Evolutionary conservation across 2,113 vertebrate species (phyloP), one percentile per base, ranked within the genome.

Genomic region (Jacana jacana): DNA sequence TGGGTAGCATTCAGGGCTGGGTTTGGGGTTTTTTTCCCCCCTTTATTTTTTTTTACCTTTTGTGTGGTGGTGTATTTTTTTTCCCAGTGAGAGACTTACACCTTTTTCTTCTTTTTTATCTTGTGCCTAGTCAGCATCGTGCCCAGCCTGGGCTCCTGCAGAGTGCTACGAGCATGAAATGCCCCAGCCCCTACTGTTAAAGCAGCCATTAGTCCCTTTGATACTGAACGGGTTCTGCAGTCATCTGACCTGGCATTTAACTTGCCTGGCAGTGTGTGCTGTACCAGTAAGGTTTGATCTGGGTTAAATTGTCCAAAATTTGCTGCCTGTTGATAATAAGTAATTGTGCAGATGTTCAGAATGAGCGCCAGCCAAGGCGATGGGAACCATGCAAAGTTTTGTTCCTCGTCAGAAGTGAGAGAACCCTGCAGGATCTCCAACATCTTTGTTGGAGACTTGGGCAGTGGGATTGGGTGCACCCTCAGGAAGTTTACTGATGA

Each of bases 231-330:
- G 28, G 31, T 79, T 92, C 80, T 85, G 42, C 90, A 87, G 81
- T 93, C 48, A 68, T 89, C 61, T 79, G 73, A 86, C 40, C 80
- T 91, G 44, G 75, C 92, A 72, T 65, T 95, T 93, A 81, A 86
- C 57, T n/a, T n/a, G n/a, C n/a, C 61, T 81, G 39, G 51, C 69
- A 81, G 30, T 80, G 89, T 87, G 61, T 61, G 23, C 49, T 77
- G 4, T 33, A 66, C 85, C 66, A 81, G 51, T 70, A 78, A 68
- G 68, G 46, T 28, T 81, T 64, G 39, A 57, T 87, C 42, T 65
- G 69, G 40, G 40, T 76, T 88, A 61, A 68, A 64, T 37, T 68
- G 72, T 86, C 76, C 79, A 78, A 81, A 81, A 71, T 75, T 64
- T 88, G 49, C 17, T 71, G 42, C 51, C 69, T 90, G 7, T 93